phyloP scores from a whole-genome alignment of 2,888 invertebrate species.

The Trachelus troglodyta region DNA sequence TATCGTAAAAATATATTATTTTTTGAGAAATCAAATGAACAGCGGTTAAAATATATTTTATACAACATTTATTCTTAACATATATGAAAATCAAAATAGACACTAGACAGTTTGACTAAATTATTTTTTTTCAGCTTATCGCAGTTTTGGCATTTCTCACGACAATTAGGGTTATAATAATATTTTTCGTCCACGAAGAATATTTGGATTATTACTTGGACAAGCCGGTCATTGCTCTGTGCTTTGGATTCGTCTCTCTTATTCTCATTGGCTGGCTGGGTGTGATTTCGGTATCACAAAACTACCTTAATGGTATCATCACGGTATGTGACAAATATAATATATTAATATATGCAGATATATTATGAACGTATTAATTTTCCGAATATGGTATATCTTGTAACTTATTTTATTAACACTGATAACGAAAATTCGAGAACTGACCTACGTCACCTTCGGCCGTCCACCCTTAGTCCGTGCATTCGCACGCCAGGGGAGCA shows the following conservation, averaged over 20 bases:
- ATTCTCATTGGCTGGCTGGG: conserved; percentile 14
- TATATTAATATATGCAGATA: neutral
- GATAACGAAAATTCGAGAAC: no score
- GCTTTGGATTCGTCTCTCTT: neutral
- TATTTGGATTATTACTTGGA: conserved; percentile 17
- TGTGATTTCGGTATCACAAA: conserved; percentile 4
- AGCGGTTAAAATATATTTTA: neutral
- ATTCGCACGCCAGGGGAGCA: no score
- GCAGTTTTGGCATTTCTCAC: neutral
- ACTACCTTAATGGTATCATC: conserved; percentile 12
- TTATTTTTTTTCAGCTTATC: neutral
- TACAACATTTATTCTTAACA: neutral
- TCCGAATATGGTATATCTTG: neutral
- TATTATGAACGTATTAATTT: neutral
- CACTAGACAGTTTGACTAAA: neutral
- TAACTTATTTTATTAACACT: neutral
- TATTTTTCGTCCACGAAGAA: neutral
- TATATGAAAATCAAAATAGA: neutral
- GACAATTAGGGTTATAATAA: conserved; percentile 1
- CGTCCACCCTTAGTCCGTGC: no score
- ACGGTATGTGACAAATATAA: conserved; percentile 12
- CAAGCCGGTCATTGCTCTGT: conserved; percentile 9
- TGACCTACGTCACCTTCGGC: no score
- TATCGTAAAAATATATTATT: neutral
- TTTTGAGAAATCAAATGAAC: neutral